These are phyloP conservation scores for Chouioia cunea DNA, from an alignment of 2,888 invertebrate species.

Conservation along the genomic window DNA sequence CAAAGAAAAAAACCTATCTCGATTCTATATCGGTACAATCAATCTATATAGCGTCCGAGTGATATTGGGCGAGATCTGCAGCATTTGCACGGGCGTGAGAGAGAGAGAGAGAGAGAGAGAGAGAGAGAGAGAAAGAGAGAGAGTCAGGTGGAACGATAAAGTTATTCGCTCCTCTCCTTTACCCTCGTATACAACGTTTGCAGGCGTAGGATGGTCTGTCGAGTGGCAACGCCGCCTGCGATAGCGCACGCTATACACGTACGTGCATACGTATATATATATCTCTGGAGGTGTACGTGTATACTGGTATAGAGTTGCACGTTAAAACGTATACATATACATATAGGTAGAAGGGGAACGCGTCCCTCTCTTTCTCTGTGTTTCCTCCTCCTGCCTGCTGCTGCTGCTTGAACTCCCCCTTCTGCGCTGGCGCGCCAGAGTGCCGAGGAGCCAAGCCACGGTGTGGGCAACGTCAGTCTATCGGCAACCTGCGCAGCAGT, in stretches of 20 bases:
- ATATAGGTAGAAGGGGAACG: not conserved
- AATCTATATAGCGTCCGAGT: no score
- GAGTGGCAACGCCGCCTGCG: not conserved
- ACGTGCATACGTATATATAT: not conserved
- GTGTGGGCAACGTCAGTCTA: conserved; percentile 60
- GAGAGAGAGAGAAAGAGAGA: not conserved
- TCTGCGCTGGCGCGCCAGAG: not conserved
- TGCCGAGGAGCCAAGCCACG: not conserved
- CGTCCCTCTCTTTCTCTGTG: conserved; percentile 2
- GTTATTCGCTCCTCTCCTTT: conserved; percentile 27
- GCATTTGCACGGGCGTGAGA: conserved; percentile 15
- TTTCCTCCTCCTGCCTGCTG: not conserved
- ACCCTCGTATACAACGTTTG: conserved; percentile 2
- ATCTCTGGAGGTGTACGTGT: not conserved
- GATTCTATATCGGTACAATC: no score
- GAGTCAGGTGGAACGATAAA: conserved; percentile 12
- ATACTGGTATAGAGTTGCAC: no score
- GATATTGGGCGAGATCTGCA: no score
- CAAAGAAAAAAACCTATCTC: no score
- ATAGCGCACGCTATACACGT: conserved; percentile 8
- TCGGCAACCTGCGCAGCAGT: conserved; percentile 68
- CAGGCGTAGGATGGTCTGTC: no score
- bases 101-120: no score
- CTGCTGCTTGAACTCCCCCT: not conserved
- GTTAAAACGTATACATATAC: no score